Conservation (phyloP, 2,797 vertebrate genomes). For the Pteronotus mesoamericanus region DNA sequence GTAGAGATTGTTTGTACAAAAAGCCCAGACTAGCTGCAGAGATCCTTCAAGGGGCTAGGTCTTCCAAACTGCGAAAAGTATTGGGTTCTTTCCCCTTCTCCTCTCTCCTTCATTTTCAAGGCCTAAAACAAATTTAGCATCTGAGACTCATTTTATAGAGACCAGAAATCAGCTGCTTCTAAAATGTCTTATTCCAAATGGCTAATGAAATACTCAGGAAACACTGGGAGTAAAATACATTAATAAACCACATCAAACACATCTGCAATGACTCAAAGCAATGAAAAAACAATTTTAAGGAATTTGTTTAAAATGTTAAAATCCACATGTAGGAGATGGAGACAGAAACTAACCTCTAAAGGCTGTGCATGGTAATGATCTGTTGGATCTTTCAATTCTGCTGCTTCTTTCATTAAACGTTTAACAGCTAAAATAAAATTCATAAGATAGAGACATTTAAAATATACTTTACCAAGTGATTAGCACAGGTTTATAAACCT, state of each 20-base stretch:
- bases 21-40: background rate
- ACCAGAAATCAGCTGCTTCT: background rate
- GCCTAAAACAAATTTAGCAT: background rate
- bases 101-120: background rate
- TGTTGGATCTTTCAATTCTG: conserved; percentile 95
- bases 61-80: background rate
- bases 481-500: conserved; percentile 2
- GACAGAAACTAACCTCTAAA: conserved; percentile 88
- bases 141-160: background rate
- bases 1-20: background rate
- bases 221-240: background rate
- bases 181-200: background rate
- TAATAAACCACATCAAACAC: conserved; percentile 1
- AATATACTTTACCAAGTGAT: conserved; percentile 35
- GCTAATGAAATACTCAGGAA: background rate
- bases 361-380: conserved; percentile 99
- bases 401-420: conserved; percentile 98
- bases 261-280: conserved; percentile 7
- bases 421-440: conserved; percentile 90
- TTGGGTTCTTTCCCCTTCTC: background rate
- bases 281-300: conserved; percentile 29
- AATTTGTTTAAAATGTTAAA: conserved; percentile 22
- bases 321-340: background rate
- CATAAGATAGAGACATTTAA: conserved; percentile 45
- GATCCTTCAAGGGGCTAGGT: background rate